A percentile compares a stretch with the other conserved stretches of the same genome.
Evolutionary conservation across 2,113 vertebrate species (phyloP).

Genomic region (Mustelus asterias): DNA sequence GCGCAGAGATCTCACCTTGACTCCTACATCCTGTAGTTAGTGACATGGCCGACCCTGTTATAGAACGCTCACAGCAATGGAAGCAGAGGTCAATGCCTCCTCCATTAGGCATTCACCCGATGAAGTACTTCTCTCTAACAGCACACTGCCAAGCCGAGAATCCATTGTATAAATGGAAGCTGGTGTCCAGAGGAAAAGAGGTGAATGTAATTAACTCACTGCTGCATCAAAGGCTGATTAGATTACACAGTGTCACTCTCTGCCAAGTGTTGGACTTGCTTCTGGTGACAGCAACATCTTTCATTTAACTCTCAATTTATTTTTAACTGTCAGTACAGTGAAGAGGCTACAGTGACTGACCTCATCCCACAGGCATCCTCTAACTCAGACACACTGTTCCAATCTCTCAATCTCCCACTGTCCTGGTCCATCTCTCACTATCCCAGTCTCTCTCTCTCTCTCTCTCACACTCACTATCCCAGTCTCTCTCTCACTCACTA

Average conservation of each 20-base stretch:
- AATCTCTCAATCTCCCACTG: background rate
- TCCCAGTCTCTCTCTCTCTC: background rate
- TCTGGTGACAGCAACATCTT: background rate
- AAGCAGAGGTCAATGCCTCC: too few relatives aligned
- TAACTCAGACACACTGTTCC: background rate
- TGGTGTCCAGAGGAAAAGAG: background rate
- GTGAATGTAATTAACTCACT: background rate
- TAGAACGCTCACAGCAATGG: too few relatives aligned
- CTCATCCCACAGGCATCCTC: background rate
- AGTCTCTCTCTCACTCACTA: too few relatives aligned
- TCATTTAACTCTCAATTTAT: background rate
- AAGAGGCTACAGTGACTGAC: background rate
- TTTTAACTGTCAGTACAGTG: background rate
- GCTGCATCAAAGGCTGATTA: background rate
- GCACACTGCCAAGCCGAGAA: background rate
- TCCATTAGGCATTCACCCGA: background rate
- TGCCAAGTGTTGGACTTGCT: background rate
- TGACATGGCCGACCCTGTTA: too few relatives aligned
- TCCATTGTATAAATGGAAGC: background rate
- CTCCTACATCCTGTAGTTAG: background rate
- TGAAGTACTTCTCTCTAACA: background rate
- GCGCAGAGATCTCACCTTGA: too few relatives aligned
- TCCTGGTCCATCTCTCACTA: too few relatives aligned
- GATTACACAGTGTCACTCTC: background rate
- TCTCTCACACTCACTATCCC: background rate